Evolutionary conservation across 1,140 invertebrate species (phyloP), one percentile per base, ranked within the genome.

Genomic region (Homarus americanus): DNA sequence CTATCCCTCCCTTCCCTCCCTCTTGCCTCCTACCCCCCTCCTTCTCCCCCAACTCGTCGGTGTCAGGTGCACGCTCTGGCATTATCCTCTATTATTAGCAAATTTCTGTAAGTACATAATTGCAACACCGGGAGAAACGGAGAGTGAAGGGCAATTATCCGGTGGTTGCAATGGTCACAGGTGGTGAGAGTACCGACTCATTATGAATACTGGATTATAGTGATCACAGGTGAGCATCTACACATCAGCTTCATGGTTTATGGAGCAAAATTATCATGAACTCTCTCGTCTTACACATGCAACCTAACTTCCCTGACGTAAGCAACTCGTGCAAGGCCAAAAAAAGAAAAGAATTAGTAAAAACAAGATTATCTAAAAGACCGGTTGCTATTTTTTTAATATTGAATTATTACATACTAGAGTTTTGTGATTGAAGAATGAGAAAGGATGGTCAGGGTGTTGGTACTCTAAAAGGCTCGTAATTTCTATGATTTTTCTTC

Each of bases 41-140:
- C n/a, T n/a, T n/a, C n/a, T n/a, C n/a, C n/a, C n/a, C n/a, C n/a
- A n/a, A n/a, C n/a, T n/a, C n/a, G n/a, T 44, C 82, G 12, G 58
- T 53, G 36, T 34, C 36, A 17, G 63, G 82, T 38, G n/a, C 28
- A 69, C 36, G 82, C 53, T 66, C n/a, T 20, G 32, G 20, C n/a
- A 53, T 38, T 36, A 36, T 69, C 82, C 82, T n/a, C 44, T 15
- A 83, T 28, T 20, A 83, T 83, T 69, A 83, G 58, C 82, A 83
- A 66, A 83, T 83, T 83, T 83, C 82, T 24, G 17, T 69, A 83
- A 83, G 82, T 83, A 83, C 82, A 83, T 83, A 53, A 83, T 83
- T 83, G 58, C 82, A 66, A n/a, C 34, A 32, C 15, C 2, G 58
- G 40, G 36, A 44, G 28, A 32, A 24, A 63, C 69, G 63, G 41